Evolutionary conservation across 2,888 invertebrate species (phyloP).

Genomic region (Anaspis maculata): DNA sequence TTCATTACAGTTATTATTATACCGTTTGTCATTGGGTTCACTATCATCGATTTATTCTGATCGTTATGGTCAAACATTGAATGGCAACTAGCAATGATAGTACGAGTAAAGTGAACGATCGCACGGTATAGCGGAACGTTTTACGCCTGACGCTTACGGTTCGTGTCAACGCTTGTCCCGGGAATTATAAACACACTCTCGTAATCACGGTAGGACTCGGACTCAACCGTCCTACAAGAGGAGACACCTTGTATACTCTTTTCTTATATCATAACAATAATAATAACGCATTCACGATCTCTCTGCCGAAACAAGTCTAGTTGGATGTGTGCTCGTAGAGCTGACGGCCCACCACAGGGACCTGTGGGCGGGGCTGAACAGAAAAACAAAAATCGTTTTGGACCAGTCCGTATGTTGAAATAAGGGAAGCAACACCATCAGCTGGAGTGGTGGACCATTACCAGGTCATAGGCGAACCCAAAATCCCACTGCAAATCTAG

Average conservation of each 20-base stretch:
- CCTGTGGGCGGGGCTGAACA: too few relatives aligned
- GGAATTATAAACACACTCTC: conserved; percentile 68
- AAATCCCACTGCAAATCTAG: too few relatives aligned
- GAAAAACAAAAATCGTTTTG: too few relatives aligned
- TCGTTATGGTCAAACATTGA: too few relatives aligned
- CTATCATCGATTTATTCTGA: too few relatives aligned
- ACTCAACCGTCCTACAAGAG: conserved; percentile 47
- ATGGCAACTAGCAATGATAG: neutral
- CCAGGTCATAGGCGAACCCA: too few relatives aligned
- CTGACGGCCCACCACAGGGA: too few relatives aligned
- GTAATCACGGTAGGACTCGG: conserved; percentile 61
- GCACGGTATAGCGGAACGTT: conserved; percentile 37
- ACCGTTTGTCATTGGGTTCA: too few relatives aligned
- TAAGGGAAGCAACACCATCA: too few relatives aligned
- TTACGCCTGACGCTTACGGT: conserved; percentile 46
- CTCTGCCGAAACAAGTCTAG: neutral
- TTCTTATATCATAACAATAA: neutral
- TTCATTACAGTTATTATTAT: conserved; percentile 1
- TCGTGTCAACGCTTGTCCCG: conserved; percentile 56
- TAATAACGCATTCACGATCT: neutral
- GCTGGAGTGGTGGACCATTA: too few relatives aligned
- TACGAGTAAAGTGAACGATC: conserved; percentile 21
- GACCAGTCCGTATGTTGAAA: too few relatives aligned
- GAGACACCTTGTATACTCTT: conserved; percentile 19
- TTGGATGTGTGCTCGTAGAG: neutral